Conservation (phyloP, 1,140 invertebrate species). For the Latrodectus geometricus region DNA sequence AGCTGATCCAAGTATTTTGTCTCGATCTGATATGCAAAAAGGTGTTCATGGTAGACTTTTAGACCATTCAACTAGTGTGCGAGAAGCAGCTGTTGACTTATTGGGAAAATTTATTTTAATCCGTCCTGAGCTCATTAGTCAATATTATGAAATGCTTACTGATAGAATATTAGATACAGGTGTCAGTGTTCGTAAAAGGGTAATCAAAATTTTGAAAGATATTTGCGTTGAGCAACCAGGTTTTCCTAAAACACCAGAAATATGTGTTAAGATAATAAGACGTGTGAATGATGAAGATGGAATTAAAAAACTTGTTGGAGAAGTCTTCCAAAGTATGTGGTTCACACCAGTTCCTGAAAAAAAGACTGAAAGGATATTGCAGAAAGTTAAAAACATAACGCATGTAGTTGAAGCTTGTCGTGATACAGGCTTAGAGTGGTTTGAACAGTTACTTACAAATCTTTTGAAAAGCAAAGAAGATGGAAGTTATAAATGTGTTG, state of each 20-base stretch:
- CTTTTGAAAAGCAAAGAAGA: constrained; percentile 96
- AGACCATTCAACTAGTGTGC: constrained; percentile 96
- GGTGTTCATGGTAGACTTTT: constrained; percentile 95
- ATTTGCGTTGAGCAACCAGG: constrained; percentile 97
- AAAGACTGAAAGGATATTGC: constrained; percentile 71
- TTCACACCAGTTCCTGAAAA: constrained; percentile 88
- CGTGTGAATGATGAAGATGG: constrained; percentile 95
- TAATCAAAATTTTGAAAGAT: constrained; percentile 98
- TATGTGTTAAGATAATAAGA: constrained; percentile 98
- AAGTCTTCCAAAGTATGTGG: constrained; percentile 99
- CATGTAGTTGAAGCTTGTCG: constrained; percentile 93
- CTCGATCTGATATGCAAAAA: constrained; percentile 90
- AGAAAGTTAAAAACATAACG: constrained; percentile 95
- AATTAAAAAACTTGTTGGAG: constrained; percentile 96
- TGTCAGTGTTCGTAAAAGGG: constrained; percentile 96
- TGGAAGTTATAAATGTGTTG: constrained; percentile 79
- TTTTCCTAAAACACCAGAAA: constrained; percentile 96
- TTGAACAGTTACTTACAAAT: constrained; percentile 93
- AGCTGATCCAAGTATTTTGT: constrained; percentile 93
- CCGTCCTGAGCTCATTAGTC: constrained; percentile 93
- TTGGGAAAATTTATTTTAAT: constrained; percentile 98
- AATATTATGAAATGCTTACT: constrained; percentile 97
- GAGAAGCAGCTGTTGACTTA: constrained; percentile 98
- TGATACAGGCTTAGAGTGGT: constrained; percentile 92
- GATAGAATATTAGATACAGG: constrained; percentile 97